Conservation (phyloP, 2,888 invertebrate species). For the Habrosyne pyritoides region DNA sequence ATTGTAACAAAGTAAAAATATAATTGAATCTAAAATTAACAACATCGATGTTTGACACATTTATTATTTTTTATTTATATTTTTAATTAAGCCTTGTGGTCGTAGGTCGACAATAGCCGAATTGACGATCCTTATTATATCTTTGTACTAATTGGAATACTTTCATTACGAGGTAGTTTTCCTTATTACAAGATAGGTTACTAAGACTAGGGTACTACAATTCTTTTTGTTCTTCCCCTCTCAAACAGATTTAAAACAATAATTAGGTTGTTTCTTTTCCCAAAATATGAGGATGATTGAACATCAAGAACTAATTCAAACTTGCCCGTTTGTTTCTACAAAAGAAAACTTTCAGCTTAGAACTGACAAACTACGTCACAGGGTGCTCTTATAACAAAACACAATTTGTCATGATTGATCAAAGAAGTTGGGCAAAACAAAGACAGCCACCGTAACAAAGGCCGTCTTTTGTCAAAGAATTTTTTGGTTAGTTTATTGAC, state of each 20-base stretch:
- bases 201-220: not conserved
- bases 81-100: no score
- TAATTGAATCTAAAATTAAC: no score
- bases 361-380: slow-evolving; percentile 72
- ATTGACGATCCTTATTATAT: no score
- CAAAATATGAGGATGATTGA: slow-evolving; percentile 33
- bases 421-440: slow-evolving; percentile 71
- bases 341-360: slow-evolving; percentile 59
- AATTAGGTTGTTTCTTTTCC: slow-evolving; percentile 2
- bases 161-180: not conserved
- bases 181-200: not conserved
- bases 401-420: slow-evolving; percentile 81
- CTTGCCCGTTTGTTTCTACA: slow-evolving; percentile 55
- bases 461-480: slow-evolving; percentile 50
- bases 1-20: no score
- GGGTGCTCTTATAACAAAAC: slow-evolving; percentile 70
- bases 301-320: slow-evolving; percentile 60
- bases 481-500: slow-evolving; percentile 45
- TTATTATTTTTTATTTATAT: no score
- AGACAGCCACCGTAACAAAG: slow-evolving; percentile 57
- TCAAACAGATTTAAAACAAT: slow-evolving; percentile 1
- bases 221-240: not conserved
- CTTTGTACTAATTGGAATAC: no score
- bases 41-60: no score
- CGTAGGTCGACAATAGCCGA: no score